Evolutionary conservation across 2,888 invertebrate genomes (phyloP).

Genomic region (Lasioglossum calceatum): DNA sequence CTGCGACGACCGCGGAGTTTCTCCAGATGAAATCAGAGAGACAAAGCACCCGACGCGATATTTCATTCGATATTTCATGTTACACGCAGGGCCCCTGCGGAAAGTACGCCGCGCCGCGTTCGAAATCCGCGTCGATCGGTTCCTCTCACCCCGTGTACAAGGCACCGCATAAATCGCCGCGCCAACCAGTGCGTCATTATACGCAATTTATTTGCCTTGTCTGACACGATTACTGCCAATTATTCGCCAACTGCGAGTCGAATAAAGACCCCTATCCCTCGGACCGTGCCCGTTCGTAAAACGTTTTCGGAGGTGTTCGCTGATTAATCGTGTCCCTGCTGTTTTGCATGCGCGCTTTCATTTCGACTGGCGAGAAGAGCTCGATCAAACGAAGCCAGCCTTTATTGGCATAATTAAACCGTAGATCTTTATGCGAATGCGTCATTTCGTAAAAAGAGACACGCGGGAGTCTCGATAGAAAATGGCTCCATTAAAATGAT

Average conservation of each 20-base stretch:
- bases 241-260: slow-evolving; percentile 1
- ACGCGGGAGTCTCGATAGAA: background rate
- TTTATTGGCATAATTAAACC: background rate
- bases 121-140: slow-evolving; percentile 17
- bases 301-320: background rate
- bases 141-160: background rate
- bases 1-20: slow-evolving; percentile 16
- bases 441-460: background rate
- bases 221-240: slow-evolving; percentile 10
- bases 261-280: background rate
- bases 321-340: background rate
- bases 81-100: background rate
- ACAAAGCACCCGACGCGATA: slow-evolving; percentile 16
- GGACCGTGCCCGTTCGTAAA: background rate
- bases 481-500: background rate
- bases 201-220: slow-evolving; percentile 6
- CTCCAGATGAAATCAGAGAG: slow-evolving; percentile 18
- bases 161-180: background rate
- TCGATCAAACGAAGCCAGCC: background rate
- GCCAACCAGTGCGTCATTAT: slow-evolving; percentile 14
- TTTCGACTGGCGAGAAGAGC: background rate
- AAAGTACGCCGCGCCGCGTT: background rate
- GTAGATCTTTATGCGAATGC: background rate
- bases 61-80: slow-evolving; percentile 26
- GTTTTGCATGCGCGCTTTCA: background rate